A percentile compares a stretch with the other conserved stretches of the same genome.
phyloP scores from a whole-genome alignment of 2,113 vertebrate genomes.

The Platysteira castanea region DNA sequence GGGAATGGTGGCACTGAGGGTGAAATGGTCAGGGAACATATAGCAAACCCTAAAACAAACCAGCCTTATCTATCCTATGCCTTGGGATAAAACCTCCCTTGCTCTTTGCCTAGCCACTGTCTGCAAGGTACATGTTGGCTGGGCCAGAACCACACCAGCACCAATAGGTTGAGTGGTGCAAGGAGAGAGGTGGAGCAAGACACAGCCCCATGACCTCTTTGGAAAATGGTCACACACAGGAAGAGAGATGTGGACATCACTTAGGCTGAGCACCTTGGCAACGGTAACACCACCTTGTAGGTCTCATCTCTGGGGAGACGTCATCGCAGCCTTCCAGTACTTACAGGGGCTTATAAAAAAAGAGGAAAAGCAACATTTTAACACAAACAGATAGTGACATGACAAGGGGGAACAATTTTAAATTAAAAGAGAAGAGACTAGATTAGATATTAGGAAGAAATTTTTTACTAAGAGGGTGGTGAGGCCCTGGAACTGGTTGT shows the following conservation, averaged over 20 bases:
- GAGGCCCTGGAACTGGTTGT: neutral
- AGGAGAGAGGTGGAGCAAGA: neutral
- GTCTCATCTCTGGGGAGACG: neutral
- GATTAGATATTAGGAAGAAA: neutral
- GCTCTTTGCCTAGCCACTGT: neutral
- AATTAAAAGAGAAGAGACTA: neutral
- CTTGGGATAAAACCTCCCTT: neutral
- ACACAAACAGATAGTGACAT: neutral
- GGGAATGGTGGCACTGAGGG: neutral
- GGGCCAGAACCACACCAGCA: neutral
- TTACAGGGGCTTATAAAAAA: neutral
- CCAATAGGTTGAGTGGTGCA: neutral
- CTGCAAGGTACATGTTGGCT: neutral
- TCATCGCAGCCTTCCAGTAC: neutral
- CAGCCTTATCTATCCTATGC: neutral
- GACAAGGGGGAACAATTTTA: neutral
- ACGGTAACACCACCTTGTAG: neutral
- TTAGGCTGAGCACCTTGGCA: neutral
- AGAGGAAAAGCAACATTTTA: neutral
- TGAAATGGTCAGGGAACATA: neutral
- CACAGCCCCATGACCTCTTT: neutral
- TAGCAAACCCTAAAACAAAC: neutral
- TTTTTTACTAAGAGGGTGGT: neutral
- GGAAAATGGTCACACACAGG: neutral
- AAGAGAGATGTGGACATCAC: neutral